Evolutionary conservation across 2,888 invertebrate genomes (phyloP).

Genomic region (Machimus atricapillus): DNA sequence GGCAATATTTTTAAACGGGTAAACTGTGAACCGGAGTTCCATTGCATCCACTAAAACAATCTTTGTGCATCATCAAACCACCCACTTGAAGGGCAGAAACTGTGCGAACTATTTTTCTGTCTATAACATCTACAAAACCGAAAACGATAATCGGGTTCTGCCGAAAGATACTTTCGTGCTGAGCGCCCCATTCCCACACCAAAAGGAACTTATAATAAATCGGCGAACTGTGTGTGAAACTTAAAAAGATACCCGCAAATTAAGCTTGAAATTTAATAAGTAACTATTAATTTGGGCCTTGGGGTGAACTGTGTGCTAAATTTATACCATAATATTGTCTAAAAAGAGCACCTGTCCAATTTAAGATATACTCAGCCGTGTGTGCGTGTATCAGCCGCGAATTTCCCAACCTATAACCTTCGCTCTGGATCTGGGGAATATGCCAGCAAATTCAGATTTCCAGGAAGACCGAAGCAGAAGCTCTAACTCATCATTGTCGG

Average conservation of each 20-base stretch:
- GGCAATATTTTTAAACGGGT: neutral
- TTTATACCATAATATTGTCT: neutral
- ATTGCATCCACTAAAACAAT: neutral
- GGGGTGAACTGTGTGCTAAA: neutral
- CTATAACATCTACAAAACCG: neutral
- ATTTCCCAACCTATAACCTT: neutral
- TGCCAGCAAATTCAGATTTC: conserved; percentile 40
- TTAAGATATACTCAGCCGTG: neutral
- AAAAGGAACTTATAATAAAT: neutral
- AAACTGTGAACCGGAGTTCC: neutral
- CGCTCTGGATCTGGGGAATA: conserved; percentile 11
- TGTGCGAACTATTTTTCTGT: neutral
- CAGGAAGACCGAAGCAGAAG: conserved; percentile 41
- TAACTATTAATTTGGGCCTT: neutral
- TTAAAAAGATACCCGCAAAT: neutral
- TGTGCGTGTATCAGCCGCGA: neutral
- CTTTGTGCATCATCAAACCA: neutral
- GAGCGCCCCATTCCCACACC: neutral
- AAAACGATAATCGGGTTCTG: neutral
- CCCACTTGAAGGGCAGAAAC: neutral
- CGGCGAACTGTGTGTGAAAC: neutral
- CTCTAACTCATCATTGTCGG: conserved; percentile 35
- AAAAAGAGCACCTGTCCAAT: neutral
- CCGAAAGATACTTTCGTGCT: neutral
- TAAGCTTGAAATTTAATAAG: neutral